Percentiles rank a stretch among this genome's conserved stretches.
Conservation (phyloP, 2,797 vertebrate species). For the Orientallactaga sibirica region DNA sequence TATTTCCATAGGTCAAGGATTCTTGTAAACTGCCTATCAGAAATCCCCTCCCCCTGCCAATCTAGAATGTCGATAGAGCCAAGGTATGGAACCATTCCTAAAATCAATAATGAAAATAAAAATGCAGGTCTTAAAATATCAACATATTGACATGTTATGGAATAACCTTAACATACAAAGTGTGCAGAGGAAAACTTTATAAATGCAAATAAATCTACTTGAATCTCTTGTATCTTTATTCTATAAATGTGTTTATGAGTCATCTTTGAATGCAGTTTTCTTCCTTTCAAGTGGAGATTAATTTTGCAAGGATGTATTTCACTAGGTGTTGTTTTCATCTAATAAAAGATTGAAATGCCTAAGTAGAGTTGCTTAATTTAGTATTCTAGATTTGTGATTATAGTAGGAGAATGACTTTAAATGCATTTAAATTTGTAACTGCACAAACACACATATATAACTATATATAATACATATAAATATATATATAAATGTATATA, state of each 20-base stretch:
- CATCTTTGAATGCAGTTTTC: constrained; percentile 23
- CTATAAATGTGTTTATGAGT: constrained; percentile 38
- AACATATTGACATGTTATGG: background rate
- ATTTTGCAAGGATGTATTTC: constrained; percentile 31
- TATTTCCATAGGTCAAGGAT: background rate
- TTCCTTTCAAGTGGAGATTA: constrained; percentile 46
- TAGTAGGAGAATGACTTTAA: constrained; percentile 26
- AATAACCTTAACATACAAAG: constrained; percentile 5
- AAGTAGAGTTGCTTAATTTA: constrained; percentile 2
- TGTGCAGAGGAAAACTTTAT: background rate
- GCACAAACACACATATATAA: background rate
- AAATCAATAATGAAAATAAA: constrained; percentile 55
- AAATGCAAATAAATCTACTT: constrained; percentile 8
- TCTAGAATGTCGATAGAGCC: background rate
- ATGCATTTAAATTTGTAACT: background rate
- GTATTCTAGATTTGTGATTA: constrained; percentile 16
- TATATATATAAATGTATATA: no score
- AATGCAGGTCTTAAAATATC: constrained; percentile 32
- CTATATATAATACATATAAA: no score
- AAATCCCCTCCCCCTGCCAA: background rate
- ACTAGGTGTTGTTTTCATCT: background rate
- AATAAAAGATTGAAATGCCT: background rate
- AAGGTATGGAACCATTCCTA: background rate
- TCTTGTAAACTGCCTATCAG: background rate
- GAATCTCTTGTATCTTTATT: background rate